Conservation (phyloP, 2,113 vertebrate species). For the Dasypus novemcinctus region DNA sequence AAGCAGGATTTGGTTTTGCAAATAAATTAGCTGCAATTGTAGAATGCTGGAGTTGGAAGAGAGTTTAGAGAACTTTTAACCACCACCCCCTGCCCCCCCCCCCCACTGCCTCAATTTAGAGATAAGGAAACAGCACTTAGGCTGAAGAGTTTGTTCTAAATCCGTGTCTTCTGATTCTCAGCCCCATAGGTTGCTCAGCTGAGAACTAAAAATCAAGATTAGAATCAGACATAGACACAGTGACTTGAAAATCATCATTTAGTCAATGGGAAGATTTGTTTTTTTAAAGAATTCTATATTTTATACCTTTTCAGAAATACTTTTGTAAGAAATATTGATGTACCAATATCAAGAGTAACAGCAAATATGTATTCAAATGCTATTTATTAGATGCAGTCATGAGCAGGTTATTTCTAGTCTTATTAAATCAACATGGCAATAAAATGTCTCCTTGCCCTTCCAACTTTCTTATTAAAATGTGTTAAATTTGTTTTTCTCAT, state of each 20-base stretch:
- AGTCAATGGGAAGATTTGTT: not conserved
- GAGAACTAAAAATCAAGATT: conserved; percentile 29
- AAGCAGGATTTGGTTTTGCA: not conserved
- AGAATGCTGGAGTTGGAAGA: not conserved
- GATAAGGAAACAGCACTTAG: not conserved
- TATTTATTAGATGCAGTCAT: not conserved
- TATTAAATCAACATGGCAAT: conserved; percentile 59
- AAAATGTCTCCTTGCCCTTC: conserved; percentile 60
- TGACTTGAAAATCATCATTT: conserved; percentile 5
- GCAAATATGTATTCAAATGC: not conserved
- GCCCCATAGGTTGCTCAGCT: not conserved
- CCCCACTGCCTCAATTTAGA: not conserved
- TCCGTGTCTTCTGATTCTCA: not conserved
- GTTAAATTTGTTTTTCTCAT: conserved; percentile 71
- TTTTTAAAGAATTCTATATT: conserved; percentile 30
- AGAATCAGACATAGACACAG: conserved; percentile 7
- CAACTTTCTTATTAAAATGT: conserved; percentile 67
- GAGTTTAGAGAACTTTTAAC: not conserved
- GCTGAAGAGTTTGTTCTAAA: not conserved
- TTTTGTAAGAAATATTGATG: not conserved
- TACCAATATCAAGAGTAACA: not conserved
- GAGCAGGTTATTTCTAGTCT: conserved; percentile 42
- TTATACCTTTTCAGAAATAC: not conserved
- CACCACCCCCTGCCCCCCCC: too few relatives aligned
- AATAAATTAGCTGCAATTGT: not conserved